Evolutionary conservation across 2,113 vertebrate genomes (phyloP), one percentile per base, ranked within the genome.

Genomic region (Asarcornis scutulata): DNA sequence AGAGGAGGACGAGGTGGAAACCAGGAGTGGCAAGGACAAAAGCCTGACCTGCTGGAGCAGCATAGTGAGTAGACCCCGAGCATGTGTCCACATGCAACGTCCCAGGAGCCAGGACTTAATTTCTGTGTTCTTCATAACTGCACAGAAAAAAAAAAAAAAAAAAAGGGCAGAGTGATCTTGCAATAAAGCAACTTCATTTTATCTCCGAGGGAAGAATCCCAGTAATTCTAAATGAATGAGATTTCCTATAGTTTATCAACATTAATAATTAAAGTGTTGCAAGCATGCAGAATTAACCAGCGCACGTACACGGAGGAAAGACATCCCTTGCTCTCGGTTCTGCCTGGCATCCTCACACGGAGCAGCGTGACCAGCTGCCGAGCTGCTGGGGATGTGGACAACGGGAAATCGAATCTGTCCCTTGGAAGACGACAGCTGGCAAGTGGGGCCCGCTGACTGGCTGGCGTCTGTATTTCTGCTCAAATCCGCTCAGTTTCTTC

Each of bases 161-260:
- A n/a, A 38, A 81, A 86, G 58, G 31, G 9, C 66, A 58, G 64
- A 86, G 29, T 18, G 55, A 63, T 88, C 68, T 75, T 91, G 40
- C 44, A 80, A 58, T 85, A 95, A 85, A 52, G 67, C 79, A 82
- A 60, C 93, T 90, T 86, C 91, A 81, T 88, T 96, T 86, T 86
- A 72, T 93, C 77, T 87, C n/a, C 14, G 36, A 11, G 3, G 12
- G 26, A 53, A 26, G 31, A 59, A 52, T 50, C 23, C 38, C 46
- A 1, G 11, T 42, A 32, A 60, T 94, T 91, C 52, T 82, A 86
- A 91, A 91, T 79, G 86, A 96, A 87, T 71, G 79, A 92, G 44
- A 90, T 86, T 96, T 94, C 67, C 25, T 90, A 5, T 66, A 53
- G 88, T 89, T 95, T 95, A 82, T 91, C 20, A 13, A 29, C 62